Evolutionary conservation across 2,113 vertebrate species (phyloP).

Genomic region (Bagarius yarrelli): DNA sequence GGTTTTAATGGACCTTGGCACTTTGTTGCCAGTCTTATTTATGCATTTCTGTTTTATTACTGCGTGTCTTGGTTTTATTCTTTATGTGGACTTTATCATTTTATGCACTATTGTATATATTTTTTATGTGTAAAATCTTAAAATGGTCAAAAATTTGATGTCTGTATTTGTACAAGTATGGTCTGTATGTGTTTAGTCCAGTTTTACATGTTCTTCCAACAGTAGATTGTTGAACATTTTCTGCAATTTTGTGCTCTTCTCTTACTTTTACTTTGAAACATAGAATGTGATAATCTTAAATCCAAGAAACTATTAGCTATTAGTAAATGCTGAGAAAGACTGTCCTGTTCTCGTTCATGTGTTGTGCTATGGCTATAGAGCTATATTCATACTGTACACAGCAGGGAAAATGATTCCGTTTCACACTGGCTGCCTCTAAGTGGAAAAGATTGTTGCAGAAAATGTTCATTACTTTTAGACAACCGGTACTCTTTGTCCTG

Average conservation of each 20-base stretch:
- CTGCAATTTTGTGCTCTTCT: conserved; percentile 6
- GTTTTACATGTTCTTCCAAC: not conserved
- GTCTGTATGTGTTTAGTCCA: not conserved
- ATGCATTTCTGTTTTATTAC: not conserved
- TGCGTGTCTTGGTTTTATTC: conserved; percentile 24
- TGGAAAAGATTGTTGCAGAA: not conserved
- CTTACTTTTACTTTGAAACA: not conserved
- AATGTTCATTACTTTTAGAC: conserved; percentile 4
- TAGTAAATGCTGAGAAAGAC: not conserved
- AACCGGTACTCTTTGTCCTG: not conserved
- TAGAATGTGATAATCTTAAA: not conserved
- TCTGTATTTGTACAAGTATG: no score
- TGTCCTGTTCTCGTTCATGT: not conserved
- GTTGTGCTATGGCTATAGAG: not conserved
- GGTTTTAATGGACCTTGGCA: not conserved
- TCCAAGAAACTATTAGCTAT: not conserved
- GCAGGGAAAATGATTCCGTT: not conserved
- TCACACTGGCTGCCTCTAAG: not conserved
- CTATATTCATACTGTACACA: not conserved
- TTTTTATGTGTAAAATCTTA: conserved; percentile 17
- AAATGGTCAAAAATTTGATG: not conserved
- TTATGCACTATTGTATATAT: conserved; percentile 35
- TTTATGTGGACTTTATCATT: conserved; percentile 19
- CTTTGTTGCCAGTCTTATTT: conserved; percentile 4
- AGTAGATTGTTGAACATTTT: conserved; percentile 24